phyloP scores from a whole-genome alignment of 1,140 invertebrate species.

The Eriosoma lanigerum region DNA sequence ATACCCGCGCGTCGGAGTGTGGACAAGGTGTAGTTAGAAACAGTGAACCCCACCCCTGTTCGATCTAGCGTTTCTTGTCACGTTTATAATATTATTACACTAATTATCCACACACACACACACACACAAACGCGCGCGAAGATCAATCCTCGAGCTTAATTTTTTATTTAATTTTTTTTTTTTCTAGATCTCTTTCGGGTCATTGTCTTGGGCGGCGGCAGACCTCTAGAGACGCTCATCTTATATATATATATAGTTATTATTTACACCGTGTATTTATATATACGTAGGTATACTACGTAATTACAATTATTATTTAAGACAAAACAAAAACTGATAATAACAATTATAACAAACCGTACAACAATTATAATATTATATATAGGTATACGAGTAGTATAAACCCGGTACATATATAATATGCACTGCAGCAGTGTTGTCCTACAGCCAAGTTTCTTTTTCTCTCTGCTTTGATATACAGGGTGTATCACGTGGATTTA shows the following conservation, averaged over 20 bases:
- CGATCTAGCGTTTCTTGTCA: slow-evolving; percentile 45
- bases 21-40: slow-evolving; percentile 42
- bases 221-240: slow-evolving; percentile 8
- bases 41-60: slow-evolving; percentile 18
- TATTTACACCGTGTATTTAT: background rate
- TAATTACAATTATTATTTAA: slow-evolving; percentile 11
- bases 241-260: background rate
- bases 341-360: slow-evolving; percentile 16
- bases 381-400: too few relatives aligned
- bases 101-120: slow-evolving; percentile 47
- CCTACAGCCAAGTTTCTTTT: too few relatives aligned
- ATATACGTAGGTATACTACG: background rate
- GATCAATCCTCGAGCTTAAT: slow-evolving; percentile 39
- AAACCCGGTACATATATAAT: slow-evolving; percentile 7
- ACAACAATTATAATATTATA: slow-evolving; percentile 7
- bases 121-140: background rate
- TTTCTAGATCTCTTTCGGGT: slow-evolving; percentile 50
- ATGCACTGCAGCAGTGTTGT: background rate
- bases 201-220: slow-evolving; percentile 33
- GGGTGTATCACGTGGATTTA: too few relatives aligned
- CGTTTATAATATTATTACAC: slow-evolving; percentile 27
- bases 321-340: slow-evolving; percentile 6
- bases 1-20: slow-evolving; percentile 39
- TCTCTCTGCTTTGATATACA: too few relatives aligned
- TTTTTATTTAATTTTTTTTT: too few relatives aligned